Percentiles rank a stretch among this genome's conserved stretches.
Evolutionary conservation across 2,888 invertebrate genomes (phyloP).

Genomic region (Zaprionus bogoriensis): DNA sequence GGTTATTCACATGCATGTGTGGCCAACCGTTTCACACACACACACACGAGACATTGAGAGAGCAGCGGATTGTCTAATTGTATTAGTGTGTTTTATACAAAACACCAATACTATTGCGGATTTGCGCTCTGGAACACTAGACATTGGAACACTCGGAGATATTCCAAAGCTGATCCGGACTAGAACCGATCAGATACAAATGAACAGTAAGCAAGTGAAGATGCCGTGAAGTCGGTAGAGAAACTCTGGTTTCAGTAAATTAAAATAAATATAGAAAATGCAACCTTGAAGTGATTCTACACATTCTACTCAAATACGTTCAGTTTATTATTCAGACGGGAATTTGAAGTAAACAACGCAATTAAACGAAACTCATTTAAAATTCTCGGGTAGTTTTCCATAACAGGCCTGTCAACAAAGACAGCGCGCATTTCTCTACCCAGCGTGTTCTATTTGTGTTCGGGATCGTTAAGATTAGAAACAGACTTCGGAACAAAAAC

Average conservation of each 20-base stretch:
- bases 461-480: background rate
- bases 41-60: no score
- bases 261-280: background rate
- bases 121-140: background rate
- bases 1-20: background rate
- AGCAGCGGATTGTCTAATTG: background rate
- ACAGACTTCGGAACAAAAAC: background rate
- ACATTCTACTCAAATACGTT: background rate
- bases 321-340: background rate
- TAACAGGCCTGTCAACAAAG: slow-evolving; percentile 22
- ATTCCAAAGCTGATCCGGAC: background rate
- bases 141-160: background rate
- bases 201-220: slow-evolving; percentile 6
- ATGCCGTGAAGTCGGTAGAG: background rate
- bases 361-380: slow-evolving; percentile 10
- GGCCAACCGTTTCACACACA: background rate
- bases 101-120: background rate
- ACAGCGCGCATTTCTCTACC: background rate
- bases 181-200: slow-evolving; percentile 14
- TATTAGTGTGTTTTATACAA: background rate
- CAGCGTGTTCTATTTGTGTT: background rate
- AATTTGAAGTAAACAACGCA: slow-evolving; percentile 12
- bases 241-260: background rate
- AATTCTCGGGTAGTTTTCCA: slow-evolving; percentile 31
- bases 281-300: background rate